These are phyloP conservation scores for Plodia interpunctella DNA, from an alignment of 1,140 invertebrate genomes.

Conservation along the genomic window DNA sequence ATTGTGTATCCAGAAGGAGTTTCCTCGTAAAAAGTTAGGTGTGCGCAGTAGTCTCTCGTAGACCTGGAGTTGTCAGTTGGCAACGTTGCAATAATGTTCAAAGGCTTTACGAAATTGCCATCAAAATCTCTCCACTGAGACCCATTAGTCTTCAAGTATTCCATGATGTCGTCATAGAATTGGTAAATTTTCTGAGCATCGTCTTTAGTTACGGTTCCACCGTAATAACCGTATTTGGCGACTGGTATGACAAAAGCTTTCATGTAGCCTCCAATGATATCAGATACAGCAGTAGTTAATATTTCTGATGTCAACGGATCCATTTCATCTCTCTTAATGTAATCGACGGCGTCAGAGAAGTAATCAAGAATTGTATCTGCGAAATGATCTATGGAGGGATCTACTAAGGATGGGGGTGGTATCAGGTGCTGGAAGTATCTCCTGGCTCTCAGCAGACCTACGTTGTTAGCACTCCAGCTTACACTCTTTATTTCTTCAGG, in stretches of 20 bases:
- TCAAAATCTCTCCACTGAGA: conserved; percentile 37
- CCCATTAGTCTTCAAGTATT: conserved; percentile 45
- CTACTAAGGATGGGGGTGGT: conserved; percentile 29
- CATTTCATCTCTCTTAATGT: conserved; percentile 34
- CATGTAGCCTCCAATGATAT: conserved; percentile 54
- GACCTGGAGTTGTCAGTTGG: conserved; percentile 23
- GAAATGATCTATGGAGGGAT: conserved; percentile 40
- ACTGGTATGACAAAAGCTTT: conserved; percentile 54
- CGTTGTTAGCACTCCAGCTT: conserved; percentile 33
- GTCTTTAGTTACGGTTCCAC: conserved; percentile 41
- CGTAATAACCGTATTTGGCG: conserved; percentile 54
- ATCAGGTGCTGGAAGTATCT: conserved; percentile 45
- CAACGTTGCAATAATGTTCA: conserved; percentile 36
- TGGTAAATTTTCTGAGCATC: conserved; percentile 41
- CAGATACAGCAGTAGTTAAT: conserved; percentile 48
- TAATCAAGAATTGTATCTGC: conserved; percentile 40
- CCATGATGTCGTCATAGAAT: conserved; percentile 46
- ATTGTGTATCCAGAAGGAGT: conserved; percentile 37
- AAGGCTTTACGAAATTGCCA: conserved; percentile 32
- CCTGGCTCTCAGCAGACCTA: conserved; percentile 42
- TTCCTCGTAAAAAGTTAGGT: conserved; percentile 48
- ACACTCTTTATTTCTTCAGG: conserved; percentile 28
- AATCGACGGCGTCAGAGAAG: conserved; percentile 34
- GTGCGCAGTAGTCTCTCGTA: conserved; percentile 34
- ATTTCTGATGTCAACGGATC: conserved; percentile 29